Percentiles rank a stretch among this genome's conserved stretches.
phyloP scores from a whole-genome alignment of 2,888 invertebrate species.

The Physocephala rufipes region DNA sequence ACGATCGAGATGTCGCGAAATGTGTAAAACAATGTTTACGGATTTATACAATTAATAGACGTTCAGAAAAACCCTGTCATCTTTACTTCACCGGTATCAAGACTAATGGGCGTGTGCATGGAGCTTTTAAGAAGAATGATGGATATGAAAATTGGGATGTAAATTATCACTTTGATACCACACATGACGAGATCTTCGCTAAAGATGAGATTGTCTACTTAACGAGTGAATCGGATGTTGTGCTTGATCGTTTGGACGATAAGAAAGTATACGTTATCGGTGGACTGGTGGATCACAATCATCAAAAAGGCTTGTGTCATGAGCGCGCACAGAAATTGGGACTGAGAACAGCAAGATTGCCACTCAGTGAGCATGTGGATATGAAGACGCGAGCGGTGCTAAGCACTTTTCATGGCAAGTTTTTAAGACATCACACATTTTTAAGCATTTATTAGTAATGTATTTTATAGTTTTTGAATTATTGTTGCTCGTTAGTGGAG shows the following conservation, averaged over 20 bases:
- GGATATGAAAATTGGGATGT: conserved; percentile 95
- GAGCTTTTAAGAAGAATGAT: conserved; percentile 80
- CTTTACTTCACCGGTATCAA: conserved; percentile 83
- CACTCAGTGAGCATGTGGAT: conserved; percentile 86
- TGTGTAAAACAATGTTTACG: conserved; percentile 89
- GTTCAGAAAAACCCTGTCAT: conserved; percentile 81
- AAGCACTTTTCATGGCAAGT: conserved; percentile 90
- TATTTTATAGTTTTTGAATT: conserved; percentile 82
- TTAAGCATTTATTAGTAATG: conserved; percentile 16
- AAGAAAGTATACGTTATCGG: conserved; percentile 92
- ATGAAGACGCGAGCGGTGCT: conserved; percentile 94
- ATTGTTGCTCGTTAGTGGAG: conserved; percentile 78
- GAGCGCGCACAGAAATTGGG: conserved; percentile 81
- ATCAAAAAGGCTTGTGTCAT: conserved; percentile 91
- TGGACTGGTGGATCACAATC: conserved; percentile 96
- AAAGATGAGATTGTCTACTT: conserved; percentile 87
- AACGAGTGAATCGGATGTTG: conserved; percentile 91
- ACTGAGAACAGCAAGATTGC: conserved; percentile 84
- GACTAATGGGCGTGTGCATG: conserved; percentile 73
- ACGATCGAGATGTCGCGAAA: conserved; percentile 86
- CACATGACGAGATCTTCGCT: conserved; percentile 77
- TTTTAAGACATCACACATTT: background rate
- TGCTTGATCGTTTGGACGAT: conserved; percentile 78
- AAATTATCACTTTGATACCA: conserved; percentile 73
- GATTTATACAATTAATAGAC: conserved; percentile 89